These are phyloP conservation scores for Pentalonia nigronervosa DNA, from an alignment of 1,140 invertebrate species.

Conservation along the genomic window DNA sequence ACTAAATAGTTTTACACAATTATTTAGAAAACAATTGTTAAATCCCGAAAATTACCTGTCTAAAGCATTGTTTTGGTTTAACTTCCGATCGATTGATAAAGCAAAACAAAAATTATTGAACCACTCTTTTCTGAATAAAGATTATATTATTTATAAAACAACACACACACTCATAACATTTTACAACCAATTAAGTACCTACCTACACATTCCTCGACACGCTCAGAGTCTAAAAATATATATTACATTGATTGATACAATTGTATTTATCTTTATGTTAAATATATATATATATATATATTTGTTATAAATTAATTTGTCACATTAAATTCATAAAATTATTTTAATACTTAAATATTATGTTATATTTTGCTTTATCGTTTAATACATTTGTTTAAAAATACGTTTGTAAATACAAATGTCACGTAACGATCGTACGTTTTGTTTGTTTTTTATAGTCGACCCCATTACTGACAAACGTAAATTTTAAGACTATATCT, in stretches of 20 bases:
- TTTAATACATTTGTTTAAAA: neutral
- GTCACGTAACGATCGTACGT: neutral
- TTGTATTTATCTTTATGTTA: neutral
- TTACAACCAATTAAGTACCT: neutral
- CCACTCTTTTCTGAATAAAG: too few species aligned
- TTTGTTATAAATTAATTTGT: neutral
- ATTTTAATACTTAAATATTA: neutral
- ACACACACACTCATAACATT: neutral
- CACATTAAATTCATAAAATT: neutral
- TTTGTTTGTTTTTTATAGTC: neutral
- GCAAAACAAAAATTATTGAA: too few species aligned
- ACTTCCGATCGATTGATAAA: too few species aligned
- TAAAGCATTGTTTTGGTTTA: too few species aligned
- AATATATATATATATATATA: neutral
- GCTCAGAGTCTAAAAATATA: neutral
- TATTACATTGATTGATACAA: neutral
- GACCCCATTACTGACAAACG: neutral
- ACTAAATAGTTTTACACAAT: too few species aligned
- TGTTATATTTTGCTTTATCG: neutral
- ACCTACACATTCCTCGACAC: neutral
- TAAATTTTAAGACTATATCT: slow-evolving; percentile 26
- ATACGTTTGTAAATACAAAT: neutral
- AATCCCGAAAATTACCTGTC: too few species aligned
- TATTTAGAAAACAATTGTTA: too few species aligned
- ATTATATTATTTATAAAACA: too few species aligned